Conservation (phyloP, 2,888 invertebrate species). For the Scelioninae gen. 1 region DNA sequence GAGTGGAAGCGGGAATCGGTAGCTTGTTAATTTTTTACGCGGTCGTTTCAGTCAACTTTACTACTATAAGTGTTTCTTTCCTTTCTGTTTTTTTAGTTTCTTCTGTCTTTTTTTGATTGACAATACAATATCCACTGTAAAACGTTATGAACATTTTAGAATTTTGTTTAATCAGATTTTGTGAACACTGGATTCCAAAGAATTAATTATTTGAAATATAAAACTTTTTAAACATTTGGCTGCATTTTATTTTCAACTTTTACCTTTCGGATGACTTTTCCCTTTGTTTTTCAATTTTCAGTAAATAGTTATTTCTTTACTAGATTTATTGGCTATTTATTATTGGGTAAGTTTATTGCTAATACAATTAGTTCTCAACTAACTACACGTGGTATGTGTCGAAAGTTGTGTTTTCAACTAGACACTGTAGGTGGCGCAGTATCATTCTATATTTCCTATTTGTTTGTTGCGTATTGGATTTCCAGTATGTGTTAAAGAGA, state of each 20-base stretch:
- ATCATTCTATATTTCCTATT: too few species aligned
- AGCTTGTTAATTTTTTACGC: background rate
- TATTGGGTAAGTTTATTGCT: too few species aligned
- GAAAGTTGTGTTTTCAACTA: too few species aligned
- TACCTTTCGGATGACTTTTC: too few species aligned
- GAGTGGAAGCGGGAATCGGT: background rate
- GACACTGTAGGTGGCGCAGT: too few species aligned
- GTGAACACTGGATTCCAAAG: background rate
- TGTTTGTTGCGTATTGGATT: too few species aligned
- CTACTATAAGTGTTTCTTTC: background rate
- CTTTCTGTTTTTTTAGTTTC: background rate
- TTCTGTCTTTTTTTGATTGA: background rate
- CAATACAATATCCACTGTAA: background rate
- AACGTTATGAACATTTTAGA: slow-evolving; percentile 3
- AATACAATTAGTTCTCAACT: too few species aligned
- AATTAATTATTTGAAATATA: slow-evolving; percentile 1
- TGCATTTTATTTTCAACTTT: background rate
- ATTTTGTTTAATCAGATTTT: background rate
- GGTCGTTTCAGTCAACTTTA: background rate
- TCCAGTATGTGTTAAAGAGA: too few species aligned
- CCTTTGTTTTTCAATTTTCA: too few species aligned
- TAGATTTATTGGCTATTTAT: too few species aligned
- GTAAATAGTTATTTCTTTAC: too few species aligned
- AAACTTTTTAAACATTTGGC: background rate
- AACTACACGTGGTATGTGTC: too few species aligned